Conservation (phyloP, 2,888 invertebrate species). For the Chesias legatella region DNA sequence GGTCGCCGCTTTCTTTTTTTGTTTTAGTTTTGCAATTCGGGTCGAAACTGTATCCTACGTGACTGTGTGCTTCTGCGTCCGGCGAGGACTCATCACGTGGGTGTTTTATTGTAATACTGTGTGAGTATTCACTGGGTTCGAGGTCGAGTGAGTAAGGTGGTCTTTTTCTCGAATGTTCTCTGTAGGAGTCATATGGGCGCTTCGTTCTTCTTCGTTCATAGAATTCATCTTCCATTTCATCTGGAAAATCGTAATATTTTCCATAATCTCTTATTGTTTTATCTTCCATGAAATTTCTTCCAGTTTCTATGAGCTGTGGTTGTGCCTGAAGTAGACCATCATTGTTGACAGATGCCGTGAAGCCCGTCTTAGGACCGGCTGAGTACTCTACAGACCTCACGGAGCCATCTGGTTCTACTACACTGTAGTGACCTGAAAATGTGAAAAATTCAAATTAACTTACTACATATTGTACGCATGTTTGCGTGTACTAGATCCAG, state of each 20-base stretch:
- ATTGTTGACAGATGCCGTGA: slow-evolving; percentile 80
- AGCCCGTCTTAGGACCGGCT: slow-evolving; percentile 78
- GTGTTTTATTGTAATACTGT: slow-evolving; percentile 65
- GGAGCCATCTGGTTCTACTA: slow-evolving; percentile 84
- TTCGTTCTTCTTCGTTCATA: slow-evolving; percentile 51
- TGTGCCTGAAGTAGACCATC: slow-evolving; percentile 42
- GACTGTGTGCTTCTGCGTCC: slow-evolving; percentile 54
- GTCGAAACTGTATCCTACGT: slow-evolving; percentile 59
- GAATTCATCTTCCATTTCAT: slow-evolving; percentile 52
- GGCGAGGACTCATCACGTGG: slow-evolving; percentile 50
- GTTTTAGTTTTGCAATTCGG: slow-evolving; percentile 67
- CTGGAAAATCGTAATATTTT: slow-evolving; percentile 57
- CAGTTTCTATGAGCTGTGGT: slow-evolving; percentile 24
- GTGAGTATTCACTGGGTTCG: slow-evolving; percentile 65
- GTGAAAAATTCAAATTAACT: background rate
- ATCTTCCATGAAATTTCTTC: slow-evolving; percentile 43
- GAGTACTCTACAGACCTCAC: slow-evolving; percentile 82
- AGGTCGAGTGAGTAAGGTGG: slow-evolving; percentile 53
- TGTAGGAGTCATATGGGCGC: slow-evolving; percentile 49
- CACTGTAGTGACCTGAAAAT: slow-evolving; percentile 81
- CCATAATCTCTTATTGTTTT: slow-evolving; percentile 63
- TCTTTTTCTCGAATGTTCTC: slow-evolving; percentile 52
- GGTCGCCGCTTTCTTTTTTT: slow-evolving; percentile 49
- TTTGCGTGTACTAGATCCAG: no score
- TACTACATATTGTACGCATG: no score